A percentile compares a stretch with the other conserved stretches of the same genome.
Conservation (phyloP, 2,888 invertebrate species). For the Ennomos quercinarius region DNA sequence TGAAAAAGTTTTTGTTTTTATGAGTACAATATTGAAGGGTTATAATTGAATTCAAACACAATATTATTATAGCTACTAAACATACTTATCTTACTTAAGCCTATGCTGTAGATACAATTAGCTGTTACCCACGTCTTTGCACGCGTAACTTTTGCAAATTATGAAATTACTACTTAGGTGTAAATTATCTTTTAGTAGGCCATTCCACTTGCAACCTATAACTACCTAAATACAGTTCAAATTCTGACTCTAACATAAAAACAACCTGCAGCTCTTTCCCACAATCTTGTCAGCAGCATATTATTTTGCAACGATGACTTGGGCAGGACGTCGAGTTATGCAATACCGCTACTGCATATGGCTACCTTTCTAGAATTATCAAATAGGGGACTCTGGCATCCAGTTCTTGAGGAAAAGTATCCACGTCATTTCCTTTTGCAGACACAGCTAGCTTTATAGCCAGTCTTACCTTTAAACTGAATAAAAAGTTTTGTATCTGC, state of each 20-base stretch:
- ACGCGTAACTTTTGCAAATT: too few species aligned
- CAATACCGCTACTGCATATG: slow-evolving; percentile 36
- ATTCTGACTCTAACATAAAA: neutral
- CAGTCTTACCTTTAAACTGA: neutral
- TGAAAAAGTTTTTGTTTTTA: too few species aligned
- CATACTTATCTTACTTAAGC: too few species aligned
- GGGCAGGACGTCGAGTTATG: slow-evolving; percentile 37
- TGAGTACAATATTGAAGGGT: too few species aligned
- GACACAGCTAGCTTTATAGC: slow-evolving; percentile 4
- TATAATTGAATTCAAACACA: too few species aligned
- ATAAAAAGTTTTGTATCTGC: slow-evolving; percentile 3
- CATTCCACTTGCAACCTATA: too few species aligned
- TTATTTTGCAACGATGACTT: slow-evolving; percentile 31
- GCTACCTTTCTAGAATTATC: slow-evolving; percentile 25
- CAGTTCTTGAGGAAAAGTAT: slow-evolving; percentile 12
- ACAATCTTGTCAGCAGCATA: slow-evolving; percentile 15
- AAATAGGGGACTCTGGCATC: slow-evolving; percentile 26
- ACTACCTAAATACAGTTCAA: too few species aligned
- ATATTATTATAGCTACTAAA: too few species aligned
- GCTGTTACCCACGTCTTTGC: too few species aligned
- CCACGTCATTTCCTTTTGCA: slow-evolving; percentile 12
- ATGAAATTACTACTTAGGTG: too few species aligned
- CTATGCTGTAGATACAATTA: too few species aligned
- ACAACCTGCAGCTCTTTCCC: slow-evolving; percentile 3
- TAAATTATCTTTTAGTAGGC: too few species aligned